Conservation (phyloP, 1,140 invertebrate species). For the Trialeurodes vaporariorum region DNA sequence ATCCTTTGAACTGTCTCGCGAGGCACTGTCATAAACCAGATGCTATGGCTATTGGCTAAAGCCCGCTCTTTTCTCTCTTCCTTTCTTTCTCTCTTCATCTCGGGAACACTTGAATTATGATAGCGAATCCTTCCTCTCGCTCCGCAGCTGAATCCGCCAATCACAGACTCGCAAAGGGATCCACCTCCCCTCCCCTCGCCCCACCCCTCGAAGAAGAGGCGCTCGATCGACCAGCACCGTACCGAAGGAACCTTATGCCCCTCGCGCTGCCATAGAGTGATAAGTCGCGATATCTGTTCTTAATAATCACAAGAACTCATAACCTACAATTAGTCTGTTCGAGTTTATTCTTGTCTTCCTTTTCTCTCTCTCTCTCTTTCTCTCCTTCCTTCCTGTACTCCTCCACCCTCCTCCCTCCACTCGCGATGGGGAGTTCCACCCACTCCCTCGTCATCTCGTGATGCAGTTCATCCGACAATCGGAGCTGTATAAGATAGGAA, state of each 20-base stretch:
- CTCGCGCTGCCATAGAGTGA: background rate
- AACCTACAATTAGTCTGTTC: background rate
- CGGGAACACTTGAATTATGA: background rate
- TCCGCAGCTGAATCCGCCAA: background rate
- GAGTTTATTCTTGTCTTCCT: background rate
- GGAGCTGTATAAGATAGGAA: too few species aligned
- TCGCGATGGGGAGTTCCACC: too few species aligned
- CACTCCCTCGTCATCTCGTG: too few species aligned
- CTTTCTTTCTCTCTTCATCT: too few species aligned
- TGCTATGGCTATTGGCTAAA: too few species aligned
- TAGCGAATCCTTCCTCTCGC: background rate
- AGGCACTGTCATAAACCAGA: background rate
- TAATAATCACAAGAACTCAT: slow-evolving; percentile 1
- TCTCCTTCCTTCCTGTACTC: background rate
- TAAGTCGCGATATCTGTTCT: background rate
- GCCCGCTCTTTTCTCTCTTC: too few species aligned
- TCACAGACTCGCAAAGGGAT: background rate
- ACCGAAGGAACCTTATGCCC: background rate
- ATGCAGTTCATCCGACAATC: too few species aligned
- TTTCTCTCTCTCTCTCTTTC: background rate
- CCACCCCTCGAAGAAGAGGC: too few species aligned
- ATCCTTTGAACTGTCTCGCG: background rate
- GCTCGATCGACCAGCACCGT: background rate
- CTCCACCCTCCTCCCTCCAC: background rate
- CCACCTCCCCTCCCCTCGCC: too few species aligned